A percentile compares a stretch with the other conserved stretches of the same genome.
Evolutionary conservation across 2,888 invertebrate genomes (phyloP).

Genomic region (Agrotis segetum): DNA sequence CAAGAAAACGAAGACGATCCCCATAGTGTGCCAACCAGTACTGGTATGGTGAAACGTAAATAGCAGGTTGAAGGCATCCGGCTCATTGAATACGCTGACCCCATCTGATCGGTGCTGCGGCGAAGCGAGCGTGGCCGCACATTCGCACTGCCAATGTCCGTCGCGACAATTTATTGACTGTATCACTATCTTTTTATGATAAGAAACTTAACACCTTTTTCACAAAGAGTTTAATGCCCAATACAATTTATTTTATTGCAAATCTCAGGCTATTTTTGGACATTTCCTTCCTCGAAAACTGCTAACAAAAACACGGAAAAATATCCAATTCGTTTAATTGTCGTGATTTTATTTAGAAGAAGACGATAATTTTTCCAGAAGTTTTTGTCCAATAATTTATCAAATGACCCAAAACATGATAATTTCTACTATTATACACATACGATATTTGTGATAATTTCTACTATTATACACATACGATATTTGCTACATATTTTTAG

Average conservation of each 20-base stretch:
- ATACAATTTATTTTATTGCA: conserved; percentile 10
- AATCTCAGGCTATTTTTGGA: conserved; percentile 13
- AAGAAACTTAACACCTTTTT: conserved; percentile 27
- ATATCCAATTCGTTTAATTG: conserved; percentile 17
- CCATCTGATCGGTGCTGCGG: conserved; percentile 88
- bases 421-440: no score
- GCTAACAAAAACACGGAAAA: conserved; percentile 25
- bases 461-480: no score
- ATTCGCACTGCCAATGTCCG: conserved; percentile 76
- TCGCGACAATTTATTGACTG: conserved; percentile 62
- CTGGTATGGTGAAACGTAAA: conserved; percentile 89
- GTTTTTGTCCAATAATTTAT: conserved; percentile 38
- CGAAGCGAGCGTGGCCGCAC: conserved; percentile 77
- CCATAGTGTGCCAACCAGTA: conserved; percentile 89
- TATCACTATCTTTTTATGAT: conserved; percentile 48
- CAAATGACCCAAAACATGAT: conserved; percentile 41
- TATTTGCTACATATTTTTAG: conserved; percentile 6
- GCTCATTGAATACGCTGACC: conserved; percentile 90
- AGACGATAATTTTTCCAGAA: conserved; percentile 16
- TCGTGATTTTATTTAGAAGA: conserved; percentile 30
- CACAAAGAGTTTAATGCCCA: conserved; percentile 19
- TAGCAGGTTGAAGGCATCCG: conserved; percentile 90
- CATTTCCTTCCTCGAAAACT: conserved; percentile 16
- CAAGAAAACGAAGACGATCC: conserved; percentile 82
- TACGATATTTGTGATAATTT: no score